phyloP scores from a whole-genome alignment of 64 coral and sea anemone genomes.

The Orbicella faveolata region DNA sequence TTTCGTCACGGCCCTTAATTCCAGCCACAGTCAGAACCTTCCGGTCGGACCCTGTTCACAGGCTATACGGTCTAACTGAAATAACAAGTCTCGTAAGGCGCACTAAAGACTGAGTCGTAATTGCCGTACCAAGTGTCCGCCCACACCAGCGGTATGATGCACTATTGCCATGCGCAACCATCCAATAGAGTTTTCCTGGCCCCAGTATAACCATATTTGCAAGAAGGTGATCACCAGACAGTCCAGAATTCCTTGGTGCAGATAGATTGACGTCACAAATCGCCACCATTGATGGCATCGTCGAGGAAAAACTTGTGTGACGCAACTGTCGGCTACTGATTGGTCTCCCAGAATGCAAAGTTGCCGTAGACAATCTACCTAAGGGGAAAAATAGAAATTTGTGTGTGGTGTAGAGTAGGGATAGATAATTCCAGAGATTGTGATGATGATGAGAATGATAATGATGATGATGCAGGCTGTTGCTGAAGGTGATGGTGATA shows the following conservation, averaged over 20 bases:
- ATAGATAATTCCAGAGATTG: no score
- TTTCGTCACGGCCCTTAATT: no score
- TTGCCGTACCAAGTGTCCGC: conserved; percentile 48
- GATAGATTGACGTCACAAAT: conserved; percentile 38
- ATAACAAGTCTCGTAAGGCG: not conserved
- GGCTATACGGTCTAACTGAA: not conserved
- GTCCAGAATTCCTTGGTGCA: conserved; percentile 50
- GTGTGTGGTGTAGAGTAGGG: not conserved
- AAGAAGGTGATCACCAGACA: not conserved
- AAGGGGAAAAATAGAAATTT: not conserved
- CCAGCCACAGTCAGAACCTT: not conserved
- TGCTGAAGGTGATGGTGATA: no score
- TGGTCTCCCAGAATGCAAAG: conserved; percentile 17
- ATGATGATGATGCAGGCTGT: no score
- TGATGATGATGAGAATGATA: no score
- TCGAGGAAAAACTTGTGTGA: not conserved
- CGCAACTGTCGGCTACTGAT: not conserved
- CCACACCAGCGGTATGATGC: conserved; percentile 43
- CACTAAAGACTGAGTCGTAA: not conserved
- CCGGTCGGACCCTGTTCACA: not conserved
- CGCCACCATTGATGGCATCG: conserved; percentile 59
- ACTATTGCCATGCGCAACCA: conserved; percentile 53
- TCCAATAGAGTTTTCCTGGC: conserved; percentile 40
- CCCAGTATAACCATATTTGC: conserved; percentile 14
- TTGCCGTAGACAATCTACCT: conserved; percentile 30